A percentile compares a stretch with the other conserved stretches of the same genome.
These are phyloP conservation scores for Arizona elegans DNA, from an alignment of 2,113 vertebrate genomes.

Conservation along the genomic window DNA sequence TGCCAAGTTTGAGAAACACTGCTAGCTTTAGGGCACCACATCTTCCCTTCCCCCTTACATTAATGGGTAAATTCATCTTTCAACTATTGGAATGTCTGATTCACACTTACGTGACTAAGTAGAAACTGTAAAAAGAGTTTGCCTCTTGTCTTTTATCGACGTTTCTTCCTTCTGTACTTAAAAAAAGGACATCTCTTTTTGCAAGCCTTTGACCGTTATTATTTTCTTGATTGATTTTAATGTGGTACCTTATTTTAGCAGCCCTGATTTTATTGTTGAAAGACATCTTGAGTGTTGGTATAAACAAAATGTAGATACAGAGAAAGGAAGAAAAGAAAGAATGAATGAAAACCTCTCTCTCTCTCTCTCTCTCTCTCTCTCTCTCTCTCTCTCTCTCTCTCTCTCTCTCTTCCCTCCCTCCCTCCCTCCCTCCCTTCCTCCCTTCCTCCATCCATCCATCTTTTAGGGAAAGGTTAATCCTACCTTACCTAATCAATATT, in stretches of 20 bases:
- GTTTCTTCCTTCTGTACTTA: neutral
- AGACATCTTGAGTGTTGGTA: neutral
- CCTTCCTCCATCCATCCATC: neutral
- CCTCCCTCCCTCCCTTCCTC: neutral
- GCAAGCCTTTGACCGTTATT: neutral
- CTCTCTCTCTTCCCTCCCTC: neutral
- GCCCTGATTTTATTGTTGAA: neutral
- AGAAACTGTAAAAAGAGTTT: neutral
- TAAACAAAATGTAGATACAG: neutral
- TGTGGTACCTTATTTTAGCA: neutral
- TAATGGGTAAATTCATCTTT: neutral
- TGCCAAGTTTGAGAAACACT: neutral
- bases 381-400: accelerated
- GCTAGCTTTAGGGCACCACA: neutral
- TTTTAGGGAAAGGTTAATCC: neutral
- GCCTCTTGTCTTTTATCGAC: neutral
- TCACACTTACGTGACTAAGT: neutral
- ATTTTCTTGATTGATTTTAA: neutral
- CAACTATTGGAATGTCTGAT: neutral
- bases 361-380: neutral
- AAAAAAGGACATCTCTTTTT: neutral
- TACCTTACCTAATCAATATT: neutral
- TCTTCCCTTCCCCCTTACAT: neutral
- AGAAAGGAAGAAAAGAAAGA: neutral
- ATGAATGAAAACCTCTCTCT: neutral